Evolutionary conservation across 2,113 vertebrate genomes (phyloP).

Genomic region (Alligator mississippiensis): DNA sequence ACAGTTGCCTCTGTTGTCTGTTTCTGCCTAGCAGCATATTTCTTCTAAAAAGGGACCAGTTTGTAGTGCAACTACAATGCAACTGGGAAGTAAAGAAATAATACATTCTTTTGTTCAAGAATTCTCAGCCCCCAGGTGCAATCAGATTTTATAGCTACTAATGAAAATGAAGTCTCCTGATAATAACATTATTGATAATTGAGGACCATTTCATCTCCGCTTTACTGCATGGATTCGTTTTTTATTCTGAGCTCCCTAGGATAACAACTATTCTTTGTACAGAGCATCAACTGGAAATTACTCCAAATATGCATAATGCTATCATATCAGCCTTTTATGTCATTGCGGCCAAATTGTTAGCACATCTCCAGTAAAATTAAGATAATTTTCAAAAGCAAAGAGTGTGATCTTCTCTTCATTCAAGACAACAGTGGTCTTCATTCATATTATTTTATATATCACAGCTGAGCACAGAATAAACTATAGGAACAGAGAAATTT

Average conservation of each 20-base stretch:
- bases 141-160: background rate
- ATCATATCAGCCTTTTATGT: background rate
- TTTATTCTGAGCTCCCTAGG: background rate
- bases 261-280: background rate
- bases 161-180: background rate
- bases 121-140: background rate
- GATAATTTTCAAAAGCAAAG: background rate
- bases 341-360: background rate
- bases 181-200: background rate
- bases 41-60: background rate
- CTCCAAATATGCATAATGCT: background rate
- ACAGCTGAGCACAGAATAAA: background rate
- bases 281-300: background rate
- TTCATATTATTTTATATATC: constrained; percentile 41
- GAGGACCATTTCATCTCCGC: background rate
- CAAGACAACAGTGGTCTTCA: background rate
- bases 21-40: background rate
- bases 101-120: background rate
- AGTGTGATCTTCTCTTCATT: constrained; percentile 15
- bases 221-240: background rate
- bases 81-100: background rate
- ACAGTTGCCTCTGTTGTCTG: background rate
- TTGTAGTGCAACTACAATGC: background rate
- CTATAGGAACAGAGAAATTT: background rate
- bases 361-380: background rate